phyloP scores from a whole-genome alignment of 2,113 vertebrate species.

The Forbesichthys agassizii region DNA sequence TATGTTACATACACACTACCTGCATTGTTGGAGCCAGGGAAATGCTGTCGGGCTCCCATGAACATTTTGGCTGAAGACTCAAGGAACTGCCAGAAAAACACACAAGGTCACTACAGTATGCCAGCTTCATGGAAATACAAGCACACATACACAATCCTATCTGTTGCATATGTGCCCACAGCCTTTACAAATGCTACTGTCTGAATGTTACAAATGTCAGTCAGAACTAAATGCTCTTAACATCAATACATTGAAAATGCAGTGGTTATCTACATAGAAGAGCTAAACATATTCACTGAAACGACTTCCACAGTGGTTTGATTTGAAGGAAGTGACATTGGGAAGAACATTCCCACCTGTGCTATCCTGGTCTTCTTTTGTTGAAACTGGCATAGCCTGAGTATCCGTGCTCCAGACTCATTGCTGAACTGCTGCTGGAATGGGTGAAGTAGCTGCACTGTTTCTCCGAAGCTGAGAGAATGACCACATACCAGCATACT shows the following conservation, averaged over 20 bases:
- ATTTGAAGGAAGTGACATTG: background rate
- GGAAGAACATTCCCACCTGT: conserved; percentile 76
- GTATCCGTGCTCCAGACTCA: conserved; percentile 86
- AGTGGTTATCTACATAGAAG: too few relatives aligned
- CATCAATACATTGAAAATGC: too few relatives aligned
- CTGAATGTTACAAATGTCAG: too few relatives aligned
- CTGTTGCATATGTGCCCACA: too few relatives aligned
- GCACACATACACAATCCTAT: too few relatives aligned
- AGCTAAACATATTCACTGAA: too few relatives aligned
- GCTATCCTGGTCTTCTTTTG: conserved; percentile 98
- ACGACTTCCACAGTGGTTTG: background rate
- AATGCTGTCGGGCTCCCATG: conserved; percentile 83
- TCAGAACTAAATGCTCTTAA: too few relatives aligned
- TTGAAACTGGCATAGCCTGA: conserved; percentile 92
- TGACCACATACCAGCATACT: background rate
- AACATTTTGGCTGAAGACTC: conserved; percentile 91
- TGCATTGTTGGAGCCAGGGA: conserved; percentile 73
- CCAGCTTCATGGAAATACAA: background rate
- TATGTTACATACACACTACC: conserved; percentile 70
- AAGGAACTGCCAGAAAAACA: conserved; percentile 81
- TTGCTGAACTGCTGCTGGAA: conserved; percentile 95
- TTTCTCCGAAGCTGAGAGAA: conserved; percentile 88
- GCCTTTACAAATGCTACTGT: too few relatives aligned
- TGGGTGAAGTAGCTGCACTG: conserved; percentile 90
- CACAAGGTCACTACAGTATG: background rate